Evolutionary conservation across 53 echinoderm and acorn worm species (phyloP).

Genomic region (Hippasteria phrygiana): DNA sequence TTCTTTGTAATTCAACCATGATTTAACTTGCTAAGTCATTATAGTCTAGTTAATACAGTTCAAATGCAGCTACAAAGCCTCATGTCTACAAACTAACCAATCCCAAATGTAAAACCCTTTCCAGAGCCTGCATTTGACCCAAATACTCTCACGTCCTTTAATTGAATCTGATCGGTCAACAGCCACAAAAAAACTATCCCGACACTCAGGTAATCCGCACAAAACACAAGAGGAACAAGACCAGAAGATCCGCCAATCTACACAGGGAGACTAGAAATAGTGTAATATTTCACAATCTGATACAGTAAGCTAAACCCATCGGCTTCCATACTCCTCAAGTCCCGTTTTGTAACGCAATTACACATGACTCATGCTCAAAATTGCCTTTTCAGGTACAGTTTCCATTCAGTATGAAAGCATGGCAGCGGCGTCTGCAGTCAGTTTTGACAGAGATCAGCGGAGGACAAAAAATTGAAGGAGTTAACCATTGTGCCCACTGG

Average conservation of each 20-base stretch:
- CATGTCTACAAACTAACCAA: not conserved
- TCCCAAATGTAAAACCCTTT: not conserved
- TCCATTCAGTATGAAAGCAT: slow-evolving; percentile 27
- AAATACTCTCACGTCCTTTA: not conserved
- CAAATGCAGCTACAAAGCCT: not conserved
- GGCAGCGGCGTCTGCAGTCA: not conserved
- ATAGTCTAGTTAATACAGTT: no score
- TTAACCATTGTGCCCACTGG: not conserved
- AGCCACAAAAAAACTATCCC: not conserved
- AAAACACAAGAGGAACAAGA: slow-evolving; percentile 10
- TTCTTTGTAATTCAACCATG: no score
- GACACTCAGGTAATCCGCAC: not conserved
- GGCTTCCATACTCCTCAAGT: not conserved
- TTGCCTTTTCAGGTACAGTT: slow-evolving; percentile 54
- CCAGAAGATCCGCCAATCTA: not conserved
- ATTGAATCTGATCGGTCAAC: not conserved
- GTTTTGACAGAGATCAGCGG: slow-evolving; percentile 20
- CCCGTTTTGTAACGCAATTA: slow-evolving; percentile 50
- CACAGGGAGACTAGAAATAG: not conserved
- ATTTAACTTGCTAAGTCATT: no score
- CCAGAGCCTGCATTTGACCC: not conserved
- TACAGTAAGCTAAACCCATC: not conserved
- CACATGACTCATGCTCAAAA: slow-evolving; percentile 43
- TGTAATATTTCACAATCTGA: slow-evolving; percentile 54
- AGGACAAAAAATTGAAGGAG: not conserved